phyloP scores from a whole-genome alignment of 35 echinoderm and acorn worm genomes.

The Ophioderma brevispina region DNA sequence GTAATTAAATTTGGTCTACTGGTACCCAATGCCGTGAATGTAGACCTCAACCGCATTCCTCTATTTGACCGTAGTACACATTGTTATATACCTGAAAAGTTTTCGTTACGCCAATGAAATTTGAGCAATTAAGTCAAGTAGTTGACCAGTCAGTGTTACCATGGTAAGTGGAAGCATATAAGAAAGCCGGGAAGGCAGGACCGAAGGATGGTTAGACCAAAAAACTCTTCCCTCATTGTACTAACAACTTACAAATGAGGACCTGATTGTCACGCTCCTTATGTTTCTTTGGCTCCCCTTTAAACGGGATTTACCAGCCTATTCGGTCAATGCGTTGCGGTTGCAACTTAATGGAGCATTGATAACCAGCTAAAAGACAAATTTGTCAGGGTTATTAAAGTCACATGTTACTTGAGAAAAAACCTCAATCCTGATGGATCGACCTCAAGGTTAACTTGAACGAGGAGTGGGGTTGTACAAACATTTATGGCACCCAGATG shows the following conservation, averaged over 20 bases:
- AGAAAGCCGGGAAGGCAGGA: neutral
- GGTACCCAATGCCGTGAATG: neutral
- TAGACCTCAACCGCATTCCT: neutral
- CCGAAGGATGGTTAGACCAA: too few species aligned
- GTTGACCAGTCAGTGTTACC: neutral
- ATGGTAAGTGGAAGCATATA: neutral
- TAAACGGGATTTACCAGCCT: too few species aligned
- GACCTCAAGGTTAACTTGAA: neutral
- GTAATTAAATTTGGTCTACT: neutral
- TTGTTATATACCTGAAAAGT: neutral
- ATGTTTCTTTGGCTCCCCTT: too few species aligned
- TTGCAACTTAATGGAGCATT: too few species aligned
- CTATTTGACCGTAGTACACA: neutral
- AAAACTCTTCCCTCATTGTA: neutral
- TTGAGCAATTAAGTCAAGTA: neutral
- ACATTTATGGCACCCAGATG: constrained; percentile 2
- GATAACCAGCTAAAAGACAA: too few species aligned
- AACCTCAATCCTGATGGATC: neutral
- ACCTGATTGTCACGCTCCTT: too few species aligned
- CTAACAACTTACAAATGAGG: neutral
- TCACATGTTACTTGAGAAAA: neutral
- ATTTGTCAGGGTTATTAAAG: neutral
- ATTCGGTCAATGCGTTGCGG: too few species aligned
- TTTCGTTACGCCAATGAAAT: neutral
- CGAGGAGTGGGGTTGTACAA: neutral